Evolutionary conservation across 2,888 invertebrate species (phyloP).

Genomic region (Tigriopus californicus): DNA sequence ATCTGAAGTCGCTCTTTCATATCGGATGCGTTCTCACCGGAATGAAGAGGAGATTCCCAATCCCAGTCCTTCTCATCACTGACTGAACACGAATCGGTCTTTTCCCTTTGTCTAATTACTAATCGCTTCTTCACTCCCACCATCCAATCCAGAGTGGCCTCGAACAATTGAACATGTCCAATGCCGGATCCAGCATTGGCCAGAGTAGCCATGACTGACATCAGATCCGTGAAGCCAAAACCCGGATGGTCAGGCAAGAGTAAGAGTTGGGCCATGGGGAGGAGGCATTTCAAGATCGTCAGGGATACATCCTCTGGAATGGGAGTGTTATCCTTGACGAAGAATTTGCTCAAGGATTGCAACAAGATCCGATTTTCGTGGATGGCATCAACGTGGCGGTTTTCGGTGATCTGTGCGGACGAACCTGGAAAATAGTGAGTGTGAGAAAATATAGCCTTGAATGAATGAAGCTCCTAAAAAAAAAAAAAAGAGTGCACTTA

Average conservation of each 20-base stretch:
- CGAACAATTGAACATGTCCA: constrained; percentile 60
- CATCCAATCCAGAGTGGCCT: constrained; percentile 56
- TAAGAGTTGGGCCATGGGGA: constrained; percentile 48
- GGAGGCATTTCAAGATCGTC: constrained; percentile 47
- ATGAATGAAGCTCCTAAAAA: too few relatives aligned
- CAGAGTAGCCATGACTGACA: constrained; percentile 57
- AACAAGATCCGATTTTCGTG: constrained; percentile 50
- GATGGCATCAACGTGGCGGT: constrained; percentile 22
- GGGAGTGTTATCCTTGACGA: constrained; percentile 46
- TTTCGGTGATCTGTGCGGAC: too few relatives aligned
- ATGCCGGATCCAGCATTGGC: constrained; percentile 65
- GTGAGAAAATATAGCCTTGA: too few relatives aligned
- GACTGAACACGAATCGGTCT: too few relatives aligned
- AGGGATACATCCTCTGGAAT: constrained; percentile 41
- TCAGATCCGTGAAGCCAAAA: constrained; percentile 54
- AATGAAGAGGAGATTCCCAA: too few relatives aligned
- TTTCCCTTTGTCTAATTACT: too few relatives aligned
- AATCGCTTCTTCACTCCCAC: constrained; percentile 18
- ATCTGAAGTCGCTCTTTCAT: too few relatives aligned
- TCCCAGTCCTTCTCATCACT: too few relatives aligned
- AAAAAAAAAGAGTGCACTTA: too few relatives aligned
- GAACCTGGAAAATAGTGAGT: too few relatives aligned
- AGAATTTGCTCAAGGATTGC: constrained; percentile 47
- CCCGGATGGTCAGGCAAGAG: constrained; percentile 41
- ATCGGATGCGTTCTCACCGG: too few relatives aligned